A percentile compares a stretch with the other conserved stretches of the same genome.
Conservation (phyloP, 2,113 vertebrate genomes). For the Dascyllus trimaculatus region DNA sequence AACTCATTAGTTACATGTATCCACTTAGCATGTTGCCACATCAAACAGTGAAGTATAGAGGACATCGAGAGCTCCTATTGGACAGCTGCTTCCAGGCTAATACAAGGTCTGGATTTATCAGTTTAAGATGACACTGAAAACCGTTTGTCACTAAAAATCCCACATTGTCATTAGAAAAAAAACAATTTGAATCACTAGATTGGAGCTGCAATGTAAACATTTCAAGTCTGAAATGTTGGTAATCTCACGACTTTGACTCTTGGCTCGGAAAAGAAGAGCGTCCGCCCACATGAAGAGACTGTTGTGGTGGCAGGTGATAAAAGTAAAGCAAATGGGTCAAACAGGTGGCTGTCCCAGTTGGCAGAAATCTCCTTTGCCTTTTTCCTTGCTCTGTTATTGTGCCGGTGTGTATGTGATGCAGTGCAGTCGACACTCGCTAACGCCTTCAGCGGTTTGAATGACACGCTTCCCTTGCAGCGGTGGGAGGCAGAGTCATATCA, state of each 20-base stretch:
- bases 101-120: background rate
- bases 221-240: background rate
- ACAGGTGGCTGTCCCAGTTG: constrained; percentile 34
- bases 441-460: constrained; percentile 65
- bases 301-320: background rate
- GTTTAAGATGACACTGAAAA: background rate
- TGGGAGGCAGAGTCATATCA: constrained; percentile 57
- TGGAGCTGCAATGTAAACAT: constrained; percentile 10
- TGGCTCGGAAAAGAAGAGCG: background rate
- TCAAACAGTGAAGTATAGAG: constrained; percentile 15
- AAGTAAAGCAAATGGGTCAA: constrained; percentile 22
- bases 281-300: background rate
- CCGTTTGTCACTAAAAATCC: background rate
- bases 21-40: constrained; percentile 6
- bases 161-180: background rate
- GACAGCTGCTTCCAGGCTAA: constrained; percentile 20
- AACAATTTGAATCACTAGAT: background rate
- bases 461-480: constrained; percentile 60
- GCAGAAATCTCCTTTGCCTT: constrained; percentile 25
- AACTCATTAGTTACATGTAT: constrained; percentile 22
- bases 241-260: background rate
- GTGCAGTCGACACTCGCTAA: constrained; percentile 43
- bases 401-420: constrained; percentile 37
- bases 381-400: constrained; percentile 19
- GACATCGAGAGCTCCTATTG: background rate